Evolutionary conservation across 2,888 invertebrate species (phyloP).

Genomic region (Taphrorychus bicolor): DNA sequence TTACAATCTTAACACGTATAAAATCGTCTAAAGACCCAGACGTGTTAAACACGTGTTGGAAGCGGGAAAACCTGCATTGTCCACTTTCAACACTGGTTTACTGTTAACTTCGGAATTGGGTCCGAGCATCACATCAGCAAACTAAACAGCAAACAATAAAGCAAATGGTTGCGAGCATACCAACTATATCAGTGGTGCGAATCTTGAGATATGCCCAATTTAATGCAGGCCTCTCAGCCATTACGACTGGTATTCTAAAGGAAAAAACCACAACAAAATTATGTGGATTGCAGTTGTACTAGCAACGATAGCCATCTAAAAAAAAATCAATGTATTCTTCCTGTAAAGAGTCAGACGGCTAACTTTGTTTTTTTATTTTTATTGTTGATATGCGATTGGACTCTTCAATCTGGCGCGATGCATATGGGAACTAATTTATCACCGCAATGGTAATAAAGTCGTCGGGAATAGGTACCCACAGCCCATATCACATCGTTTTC

Average conservation of each 20-base stretch:
- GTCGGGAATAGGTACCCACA: constrained; percentile 13
- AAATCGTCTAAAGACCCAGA: not conserved
- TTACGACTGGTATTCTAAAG: constrained; percentile 15
- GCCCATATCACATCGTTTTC: constrained; percentile 25
- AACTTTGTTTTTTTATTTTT: not conserved
- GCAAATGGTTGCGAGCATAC: constrained; percentile 7
- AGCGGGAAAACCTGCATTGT: not conserved
- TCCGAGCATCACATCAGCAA: not conserved
- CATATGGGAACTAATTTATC: not conserved
- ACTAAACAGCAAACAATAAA: constrained; percentile 9
- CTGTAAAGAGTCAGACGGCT: constrained; percentile 12
- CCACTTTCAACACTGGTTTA: not conserved
- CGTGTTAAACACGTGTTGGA: not conserved
- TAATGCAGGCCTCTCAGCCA: constrained; percentile 25
- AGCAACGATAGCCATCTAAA: not conserved
- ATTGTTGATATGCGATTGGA: too few species aligned
- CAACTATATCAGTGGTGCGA: constrained; percentile 17
- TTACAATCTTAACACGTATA: constrained; percentile 12
- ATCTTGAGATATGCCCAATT: constrained; percentile 36
- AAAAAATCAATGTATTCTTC: not conserved
- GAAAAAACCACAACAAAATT: constrained; percentile 17
- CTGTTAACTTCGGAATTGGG: not conserved
- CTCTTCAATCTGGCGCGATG: not conserved
- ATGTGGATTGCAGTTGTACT: constrained; percentile 7
- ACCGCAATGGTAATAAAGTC: constrained; percentile 9